Evolutionary conservation across 2,797 vertebrate species (phyloP), one percentile per base, ranked within the genome.

Genomic region (Takifugu rubripes): DNA sequence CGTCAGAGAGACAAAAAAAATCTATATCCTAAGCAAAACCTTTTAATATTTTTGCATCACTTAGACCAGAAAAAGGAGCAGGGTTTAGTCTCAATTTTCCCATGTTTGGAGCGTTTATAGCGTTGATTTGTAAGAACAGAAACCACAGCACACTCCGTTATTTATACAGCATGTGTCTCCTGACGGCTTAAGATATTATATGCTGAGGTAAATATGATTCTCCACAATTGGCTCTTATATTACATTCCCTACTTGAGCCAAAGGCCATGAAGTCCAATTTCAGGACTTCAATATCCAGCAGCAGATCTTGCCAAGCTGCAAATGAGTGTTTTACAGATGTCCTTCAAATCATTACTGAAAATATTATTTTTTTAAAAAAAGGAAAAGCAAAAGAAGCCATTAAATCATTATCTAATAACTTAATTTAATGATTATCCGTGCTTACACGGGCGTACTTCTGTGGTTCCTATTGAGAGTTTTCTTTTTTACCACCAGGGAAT

Each of bases 251-350:
- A 56, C 82, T 80, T 78, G 66, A 87, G 85, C 87, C 82, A 80
- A 85, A 78, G 68, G 83, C 78, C 77, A 85, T 60, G 61, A 87
- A 88, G 79, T 87, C 80, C 78, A 89, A 86, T 90, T 89, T 84
- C 81, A 81, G 71, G 55, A 71, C 76, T 83, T 77, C 79, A 74
- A 78, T 86, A 88, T 89, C 89, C 82, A 73, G 59, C 78, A 61
- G 72, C 62, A 74, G 62, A 89, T 88, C 86, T 87, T 67, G 82
- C 86, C 85, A 88, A 84, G 75, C 80, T 74, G 74, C 76, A 83
- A 82, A 87, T 87, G 75, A 86, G 84, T 61, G 83, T 83, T 84
- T 87, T 80, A 70, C 77, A 84, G 64, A 74, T 40, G 36, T 14
- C 36, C 46, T 48, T 21, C 46, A 48, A 47, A 48, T 25, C 17